Conservation (phyloP, 2,113 vertebrate genomes). For the Guaruba guarouba region DNA sequence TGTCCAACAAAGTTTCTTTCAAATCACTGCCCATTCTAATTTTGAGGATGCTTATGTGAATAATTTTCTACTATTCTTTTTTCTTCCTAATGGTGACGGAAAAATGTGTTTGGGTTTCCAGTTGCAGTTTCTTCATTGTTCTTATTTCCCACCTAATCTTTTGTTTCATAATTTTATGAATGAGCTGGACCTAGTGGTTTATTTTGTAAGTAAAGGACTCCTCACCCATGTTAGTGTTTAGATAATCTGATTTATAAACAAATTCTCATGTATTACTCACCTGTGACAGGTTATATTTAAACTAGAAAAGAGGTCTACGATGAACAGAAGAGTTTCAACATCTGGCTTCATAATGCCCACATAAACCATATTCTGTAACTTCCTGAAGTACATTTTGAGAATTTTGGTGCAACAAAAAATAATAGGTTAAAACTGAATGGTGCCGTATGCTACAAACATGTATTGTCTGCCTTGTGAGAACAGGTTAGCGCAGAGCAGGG, state of each 20-base stretch:
- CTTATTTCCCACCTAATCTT: neutral
- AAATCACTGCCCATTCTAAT: neutral
- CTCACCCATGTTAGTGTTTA: neutral
- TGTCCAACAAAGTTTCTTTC: neutral
- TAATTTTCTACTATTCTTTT: neutral
- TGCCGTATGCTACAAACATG: neutral
- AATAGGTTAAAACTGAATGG: neutral
- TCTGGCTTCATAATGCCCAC: neutral
- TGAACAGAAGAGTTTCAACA: neutral
- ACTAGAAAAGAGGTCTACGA: neutral
- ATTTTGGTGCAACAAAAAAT: neutral
- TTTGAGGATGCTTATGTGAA: neutral
- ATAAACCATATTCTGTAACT: neutral
- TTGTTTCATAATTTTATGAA: neutral
- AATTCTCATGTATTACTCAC: neutral
- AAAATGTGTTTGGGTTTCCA: neutral
- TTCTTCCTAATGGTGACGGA: neutral
- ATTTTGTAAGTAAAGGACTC: neutral
- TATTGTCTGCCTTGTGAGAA: neutral
- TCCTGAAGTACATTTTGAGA: neutral
- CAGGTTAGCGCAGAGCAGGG: neutral
- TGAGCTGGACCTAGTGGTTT: neutral
- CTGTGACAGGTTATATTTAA: neutral
- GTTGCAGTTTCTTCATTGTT: neutral
- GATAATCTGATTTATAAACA: neutral